Conservation (phyloP, 2,888 invertebrate genomes). For the Drosophila paranaensis region DNA sequence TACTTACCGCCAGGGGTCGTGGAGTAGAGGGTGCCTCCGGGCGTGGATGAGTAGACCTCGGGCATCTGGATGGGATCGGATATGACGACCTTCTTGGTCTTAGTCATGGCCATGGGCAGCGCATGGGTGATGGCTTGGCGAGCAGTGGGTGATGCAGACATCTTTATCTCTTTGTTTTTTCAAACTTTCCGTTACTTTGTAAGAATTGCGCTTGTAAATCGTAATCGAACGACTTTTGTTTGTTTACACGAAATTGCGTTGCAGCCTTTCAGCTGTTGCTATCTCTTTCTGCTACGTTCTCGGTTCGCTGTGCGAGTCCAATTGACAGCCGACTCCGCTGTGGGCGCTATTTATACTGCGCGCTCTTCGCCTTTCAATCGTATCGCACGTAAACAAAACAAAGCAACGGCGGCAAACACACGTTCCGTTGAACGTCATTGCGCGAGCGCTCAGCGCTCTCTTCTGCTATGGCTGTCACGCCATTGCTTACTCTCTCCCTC, state of each 20-base stretch:
- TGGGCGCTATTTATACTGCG: slow-evolving; percentile 50
- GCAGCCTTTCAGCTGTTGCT: slow-evolving; percentile 30
- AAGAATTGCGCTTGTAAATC: slow-evolving; percentile 38
- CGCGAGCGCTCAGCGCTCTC: slow-evolving; percentile 15
- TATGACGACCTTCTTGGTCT: slow-evolving; percentile 90
- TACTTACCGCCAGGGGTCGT: slow-evolving; percentile 97
- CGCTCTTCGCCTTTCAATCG: slow-evolving; percentile 37
- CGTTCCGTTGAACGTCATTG: slow-evolving; percentile 29
- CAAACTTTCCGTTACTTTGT: slow-evolving; percentile 35
- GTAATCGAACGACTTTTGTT: slow-evolving; percentile 50
- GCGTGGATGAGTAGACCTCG: slow-evolving; percentile 95
- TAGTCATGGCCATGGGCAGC: slow-evolving; percentile 91
- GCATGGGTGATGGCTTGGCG: slow-evolving; percentile 89
- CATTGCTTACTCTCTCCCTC: too few species aligned
- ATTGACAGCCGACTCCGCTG: slow-evolving; percentile 23
- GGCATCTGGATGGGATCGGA: slow-evolving; percentile 95
- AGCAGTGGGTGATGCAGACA: slow-evolving; percentile 94
- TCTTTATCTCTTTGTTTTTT: slow-evolving; percentile 86
- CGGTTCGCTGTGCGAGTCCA: slow-evolving; percentile 28
- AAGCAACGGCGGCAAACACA: slow-evolving; percentile 16
- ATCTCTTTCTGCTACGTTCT: slow-evolving; percentile 14
- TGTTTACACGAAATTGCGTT: slow-evolving; percentile 50
- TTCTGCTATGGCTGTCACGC: not conserved
- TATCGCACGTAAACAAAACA: slow-evolving; percentile 47
- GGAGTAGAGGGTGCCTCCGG: slow-evolving; percentile 96